phyloP scores from a whole-genome alignment of 2,797 vertebrate species.

The Argentina silus region DNA sequence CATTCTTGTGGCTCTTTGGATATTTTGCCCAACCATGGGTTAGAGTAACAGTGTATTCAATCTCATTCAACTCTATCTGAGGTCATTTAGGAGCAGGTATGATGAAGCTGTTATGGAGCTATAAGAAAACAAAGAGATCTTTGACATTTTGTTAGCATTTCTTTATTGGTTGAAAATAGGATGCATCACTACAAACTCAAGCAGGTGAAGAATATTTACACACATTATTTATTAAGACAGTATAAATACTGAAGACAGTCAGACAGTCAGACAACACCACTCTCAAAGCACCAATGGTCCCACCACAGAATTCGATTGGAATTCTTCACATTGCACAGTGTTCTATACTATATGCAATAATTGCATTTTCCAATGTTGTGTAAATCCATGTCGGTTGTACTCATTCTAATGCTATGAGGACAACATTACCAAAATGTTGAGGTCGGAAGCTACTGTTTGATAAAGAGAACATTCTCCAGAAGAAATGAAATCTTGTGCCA shows the following conservation, averaged over 20 bases:
- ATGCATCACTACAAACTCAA: conserved; percentile 56
- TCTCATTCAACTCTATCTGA: background rate
- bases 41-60: background rate
- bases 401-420: conserved; percentile 3
- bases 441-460: conserved; percentile 31
- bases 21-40: no score
- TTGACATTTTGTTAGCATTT: conserved; percentile 52
- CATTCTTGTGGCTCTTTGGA: no score
- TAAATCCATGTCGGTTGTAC: conserved; percentile 17
- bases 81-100: no score
- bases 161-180: conserved; percentile 59
- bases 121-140: conserved; percentile 50
- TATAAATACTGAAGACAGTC: background rate
- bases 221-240: conserved; percentile 40
- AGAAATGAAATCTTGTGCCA: background rate
- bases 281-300: conserved; percentile 48
- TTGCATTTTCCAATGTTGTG: no score
- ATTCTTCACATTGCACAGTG: no score
- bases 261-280: conserved; percentile 8
- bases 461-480: conserved; percentile 49
- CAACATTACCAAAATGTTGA: conserved; percentile 11
- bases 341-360: no score
- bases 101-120: background rate
- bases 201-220: conserved; percentile 57
- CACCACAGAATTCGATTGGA: background rate